phyloP scores from a whole-genome alignment of 2,888 invertebrate species.

The Polydesmus complanatus region DNA sequence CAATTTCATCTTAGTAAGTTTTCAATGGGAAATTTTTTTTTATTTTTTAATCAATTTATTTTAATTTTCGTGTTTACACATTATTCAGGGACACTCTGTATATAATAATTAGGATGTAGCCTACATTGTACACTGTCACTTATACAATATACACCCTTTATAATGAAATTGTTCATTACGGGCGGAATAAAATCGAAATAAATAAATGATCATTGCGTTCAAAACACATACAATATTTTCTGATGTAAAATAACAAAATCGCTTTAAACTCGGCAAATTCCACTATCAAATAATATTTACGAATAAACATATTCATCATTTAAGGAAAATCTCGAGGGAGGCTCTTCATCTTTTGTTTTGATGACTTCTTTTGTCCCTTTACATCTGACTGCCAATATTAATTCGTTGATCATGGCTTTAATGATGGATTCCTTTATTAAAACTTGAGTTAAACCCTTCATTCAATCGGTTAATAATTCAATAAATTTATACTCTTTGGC shows the following conservation, averaged over 20 bases:
- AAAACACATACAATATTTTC: not conserved
- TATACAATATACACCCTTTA: no score
- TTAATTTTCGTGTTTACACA: no score
- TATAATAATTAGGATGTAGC: no score
- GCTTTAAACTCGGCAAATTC: no score
- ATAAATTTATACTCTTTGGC: constrained; percentile 59
- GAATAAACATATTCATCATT: constrained; percentile 12
- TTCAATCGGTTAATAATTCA: not conserved
- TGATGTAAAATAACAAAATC: not conserved
- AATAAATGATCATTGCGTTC: no score
- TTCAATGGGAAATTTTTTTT: no score
- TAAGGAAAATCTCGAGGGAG: constrained; percentile 7
- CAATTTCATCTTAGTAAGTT: no score
- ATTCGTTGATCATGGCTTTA: constrained; percentile 8
- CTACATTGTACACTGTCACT: no score
- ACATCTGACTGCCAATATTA: constrained; percentile 7
- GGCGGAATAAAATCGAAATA: no score
- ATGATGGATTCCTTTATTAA: constrained; percentile 2
- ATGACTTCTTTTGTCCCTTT: constrained; percentile 10
- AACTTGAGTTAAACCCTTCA: not conserved
- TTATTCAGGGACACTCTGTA: not conserved
- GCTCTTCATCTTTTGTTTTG: constrained; percentile 1
- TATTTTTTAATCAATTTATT: no score
- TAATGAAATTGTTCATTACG: no score
- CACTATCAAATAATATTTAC: not conserved